phyloP scores from a whole-genome alignment of 2,113 vertebrate genomes.

The Emydocephalus ijimae region DNA sequence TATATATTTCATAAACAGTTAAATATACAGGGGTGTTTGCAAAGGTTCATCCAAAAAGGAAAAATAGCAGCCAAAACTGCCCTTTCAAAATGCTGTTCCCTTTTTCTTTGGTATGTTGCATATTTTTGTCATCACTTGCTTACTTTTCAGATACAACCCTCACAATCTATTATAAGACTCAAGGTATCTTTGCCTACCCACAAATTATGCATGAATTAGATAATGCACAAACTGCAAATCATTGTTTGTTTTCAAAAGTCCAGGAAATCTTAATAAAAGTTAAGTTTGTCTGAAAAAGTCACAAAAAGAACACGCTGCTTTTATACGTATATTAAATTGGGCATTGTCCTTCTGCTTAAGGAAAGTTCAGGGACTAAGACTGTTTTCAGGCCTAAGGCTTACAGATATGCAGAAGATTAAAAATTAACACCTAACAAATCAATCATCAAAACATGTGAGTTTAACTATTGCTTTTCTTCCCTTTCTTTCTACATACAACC shows the following conservation, averaged over 20 bases:
- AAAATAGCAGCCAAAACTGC: background rate
- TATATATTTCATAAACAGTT: background rate
- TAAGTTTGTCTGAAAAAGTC: background rate
- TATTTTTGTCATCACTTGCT: background rate
- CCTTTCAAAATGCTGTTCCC: background rate
- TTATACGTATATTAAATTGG: slow-evolving; percentile 15
- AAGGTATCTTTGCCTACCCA: background rate
- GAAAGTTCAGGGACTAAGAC: slow-evolving; percentile 22
- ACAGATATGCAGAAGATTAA: background rate
- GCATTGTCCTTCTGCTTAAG: slow-evolving; percentile 26
- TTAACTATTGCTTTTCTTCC: slow-evolving; percentile 7
- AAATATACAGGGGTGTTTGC: background rate
- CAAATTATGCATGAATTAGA: background rate
- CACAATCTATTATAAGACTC: background rate
- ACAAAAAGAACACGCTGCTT: background rate
- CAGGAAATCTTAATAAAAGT: background rate
- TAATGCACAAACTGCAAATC: background rate
- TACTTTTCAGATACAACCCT: background rate
- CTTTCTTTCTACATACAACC: background rate
- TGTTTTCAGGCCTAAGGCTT: background rate
- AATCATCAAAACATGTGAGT: slow-evolving; percentile 29
- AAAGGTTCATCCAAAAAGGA: background rate
- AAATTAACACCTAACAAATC: slow-evolving; percentile 15
- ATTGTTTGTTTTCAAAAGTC: background rate
- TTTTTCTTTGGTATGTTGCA: background rate